Evolutionary conservation across 2,888 invertebrate species (phyloP).

Genomic region (Lottia scabra): DNA sequence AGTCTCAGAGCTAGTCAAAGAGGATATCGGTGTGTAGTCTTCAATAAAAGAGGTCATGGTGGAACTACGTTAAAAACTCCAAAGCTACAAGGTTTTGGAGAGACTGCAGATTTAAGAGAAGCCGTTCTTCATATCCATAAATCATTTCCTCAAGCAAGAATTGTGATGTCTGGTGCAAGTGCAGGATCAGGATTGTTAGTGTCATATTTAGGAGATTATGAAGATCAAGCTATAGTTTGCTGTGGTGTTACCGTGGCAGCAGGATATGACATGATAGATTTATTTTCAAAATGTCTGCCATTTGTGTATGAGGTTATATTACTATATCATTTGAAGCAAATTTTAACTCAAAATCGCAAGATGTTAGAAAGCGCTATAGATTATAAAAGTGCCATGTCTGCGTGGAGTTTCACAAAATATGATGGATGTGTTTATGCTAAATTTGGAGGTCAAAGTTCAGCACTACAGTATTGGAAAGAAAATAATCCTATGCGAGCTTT

Average conservation of each 20-base stretch:
- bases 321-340: slow-evolving; percentile 23
- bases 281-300: slow-evolving; percentile 7
- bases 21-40: slow-evolving; percentile 40
- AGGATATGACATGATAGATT: slow-evolving; percentile 30
- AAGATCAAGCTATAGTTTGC: slow-evolving; percentile 32
- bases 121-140: slow-evolving; percentile 35
- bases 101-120: slow-evolving; percentile 43
- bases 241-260: slow-evolving; percentile 44
- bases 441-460: slow-evolving; percentile 23
- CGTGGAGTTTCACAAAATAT: slow-evolving; percentile 25
- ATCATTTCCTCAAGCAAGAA: slow-evolving; percentile 23
- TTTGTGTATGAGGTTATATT: slow-evolving; percentile 25
- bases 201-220: slow-evolving; percentile 49
- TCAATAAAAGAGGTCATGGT: slow-evolving; percentile 45
- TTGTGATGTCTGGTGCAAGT: slow-evolving; percentile 36
- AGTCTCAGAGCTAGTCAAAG: slow-evolving; percentile 22
- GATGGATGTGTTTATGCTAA: slow-evolving; percentile 30
- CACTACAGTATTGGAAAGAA: slow-evolving; percentile 40
- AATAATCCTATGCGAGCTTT: slow-evolving; percentile 46
- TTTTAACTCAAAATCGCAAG: slow-evolving; percentile 27
- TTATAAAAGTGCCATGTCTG: slow-evolving; percentile 22
- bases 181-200: slow-evolving; percentile 40
- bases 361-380: slow-evolving; percentile 29
- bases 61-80: slow-evolving; percentile 38
- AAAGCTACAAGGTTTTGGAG: slow-evolving; percentile 42